These are phyloP conservation scores for Drosophila bunnanda DNA, from an alignment of 2,888 invertebrate species.

Conservation along the genomic window DNA sequence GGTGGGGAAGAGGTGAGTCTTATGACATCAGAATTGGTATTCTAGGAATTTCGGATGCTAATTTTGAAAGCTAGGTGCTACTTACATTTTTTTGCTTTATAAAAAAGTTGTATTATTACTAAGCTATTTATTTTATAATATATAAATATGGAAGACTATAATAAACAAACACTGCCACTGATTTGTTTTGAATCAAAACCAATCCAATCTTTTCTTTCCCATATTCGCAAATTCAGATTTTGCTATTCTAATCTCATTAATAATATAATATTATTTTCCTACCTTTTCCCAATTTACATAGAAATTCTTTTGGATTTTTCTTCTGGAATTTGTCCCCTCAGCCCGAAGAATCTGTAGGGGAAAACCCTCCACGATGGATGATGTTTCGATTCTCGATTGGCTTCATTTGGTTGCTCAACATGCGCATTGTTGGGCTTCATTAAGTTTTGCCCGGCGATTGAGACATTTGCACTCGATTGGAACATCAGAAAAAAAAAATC, in stretches of 20 bases:
- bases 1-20: background rate
- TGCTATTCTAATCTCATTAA: constrained; percentile 16
- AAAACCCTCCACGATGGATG: constrained; percentile 20
- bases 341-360: background rate
- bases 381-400: constrained; percentile 59
- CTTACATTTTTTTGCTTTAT: background rate
- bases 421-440: constrained; percentile 74
- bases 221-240: background rate
- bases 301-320: constrained; percentile 4
- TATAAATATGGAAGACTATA: background rate
- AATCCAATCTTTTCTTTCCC: background rate
- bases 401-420: constrained; percentile 69
- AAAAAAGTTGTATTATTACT: background rate
- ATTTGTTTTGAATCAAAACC: no score
- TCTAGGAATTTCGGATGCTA: background rate
- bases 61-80: background rate
- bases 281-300: constrained; percentile 20
- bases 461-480: constrained; percentile 43
- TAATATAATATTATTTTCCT: constrained; percentile 41
- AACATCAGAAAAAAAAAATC: constrained; percentile 23
- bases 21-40: background rate
- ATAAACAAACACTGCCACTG: no score
- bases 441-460: constrained; percentile 57
- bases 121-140: background rate
- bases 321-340: constrained; percentile 15